phyloP scores from a whole-genome alignment of 2,797 vertebrate species.

The Mormyrops attenuatus region DNA sequence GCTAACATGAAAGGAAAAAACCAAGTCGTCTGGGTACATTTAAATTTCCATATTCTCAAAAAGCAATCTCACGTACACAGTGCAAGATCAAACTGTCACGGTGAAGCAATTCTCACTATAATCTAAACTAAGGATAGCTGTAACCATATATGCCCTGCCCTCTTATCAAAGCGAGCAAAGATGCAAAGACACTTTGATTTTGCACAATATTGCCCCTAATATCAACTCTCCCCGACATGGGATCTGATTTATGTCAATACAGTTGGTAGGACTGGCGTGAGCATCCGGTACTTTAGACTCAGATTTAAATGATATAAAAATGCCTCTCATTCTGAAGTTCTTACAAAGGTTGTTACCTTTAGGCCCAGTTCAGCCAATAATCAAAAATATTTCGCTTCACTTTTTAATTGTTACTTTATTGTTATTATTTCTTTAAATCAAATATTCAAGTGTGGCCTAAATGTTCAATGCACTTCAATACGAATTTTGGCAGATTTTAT shows the following conservation, averaged over 20 bases:
- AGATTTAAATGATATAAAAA: not conserved
- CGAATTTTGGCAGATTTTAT: not conserved
- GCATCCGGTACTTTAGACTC: not conserved
- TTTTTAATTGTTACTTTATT: not conserved
- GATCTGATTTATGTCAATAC: not conserved
- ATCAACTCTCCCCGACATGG: not conserved
- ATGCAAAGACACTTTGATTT: not conserved
- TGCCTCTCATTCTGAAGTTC: not conserved
- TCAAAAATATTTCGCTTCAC: not conserved
- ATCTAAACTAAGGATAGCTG: not conserved
- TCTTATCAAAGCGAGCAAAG: not conserved
- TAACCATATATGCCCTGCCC: not conserved
- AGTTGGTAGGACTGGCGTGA: not conserved
- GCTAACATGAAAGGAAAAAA: not conserved
- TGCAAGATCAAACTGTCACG: not conserved
- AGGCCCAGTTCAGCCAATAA: not conserved
- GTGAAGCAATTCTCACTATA: not conserved
- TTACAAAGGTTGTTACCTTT: not conserved
- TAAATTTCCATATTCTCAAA: not conserved
- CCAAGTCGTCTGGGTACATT: not conserved
- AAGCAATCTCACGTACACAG: not conserved
- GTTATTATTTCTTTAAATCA: not conserved
- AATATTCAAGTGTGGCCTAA: not conserved
- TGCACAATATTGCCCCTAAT: not conserved
- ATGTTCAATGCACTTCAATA: not conserved